Conservation (phyloP, 2,797 vertebrate genomes). For the Melanotaenia parkinsoni region DNA sequence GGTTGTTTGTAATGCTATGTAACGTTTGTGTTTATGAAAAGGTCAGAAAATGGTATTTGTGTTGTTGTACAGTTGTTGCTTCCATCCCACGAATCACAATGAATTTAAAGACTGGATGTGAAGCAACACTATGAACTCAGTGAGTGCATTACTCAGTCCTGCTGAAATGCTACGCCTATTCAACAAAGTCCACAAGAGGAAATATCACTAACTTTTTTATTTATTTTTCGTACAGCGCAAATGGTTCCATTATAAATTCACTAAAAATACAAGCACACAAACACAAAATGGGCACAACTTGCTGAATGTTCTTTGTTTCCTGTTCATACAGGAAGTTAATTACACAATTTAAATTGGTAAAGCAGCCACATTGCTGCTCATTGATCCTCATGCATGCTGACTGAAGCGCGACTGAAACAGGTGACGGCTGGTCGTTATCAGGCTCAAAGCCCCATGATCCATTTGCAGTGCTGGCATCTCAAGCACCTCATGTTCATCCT, state of each 20-base stretch:
- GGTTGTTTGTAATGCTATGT: neutral
- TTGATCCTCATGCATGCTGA: constrained; percentile 69
- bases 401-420: constrained; percentile 76
- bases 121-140: constrained; percentile 25
- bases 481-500: constrained; percentile 80
- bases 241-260: constrained; percentile 51
- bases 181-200: constrained; percentile 15
- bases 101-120: constrained; percentile 19
- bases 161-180: constrained; percentile 9
- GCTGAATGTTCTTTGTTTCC: constrained; percentile 66
- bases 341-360: constrained; percentile 67
- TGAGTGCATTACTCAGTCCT: constrained; percentile 5
- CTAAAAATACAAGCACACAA: constrained; percentile 56
- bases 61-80: constrained; percentile 46
- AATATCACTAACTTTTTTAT: neutral
- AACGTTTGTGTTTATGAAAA: constrained; percentile 27
- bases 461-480: constrained; percentile 77
- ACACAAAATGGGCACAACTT: constrained; percentile 46
- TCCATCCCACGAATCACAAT: constrained; percentile 26
- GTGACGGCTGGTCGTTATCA: constrained; percentile 62
- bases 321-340: constrained; percentile 70
- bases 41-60: neutral
- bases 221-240: constrained; percentile 38
- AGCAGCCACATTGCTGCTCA: constrained; percentile 66
- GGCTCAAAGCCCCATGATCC: constrained; percentile 75